Evolutionary conservation across 1,140 invertebrate genomes (phyloP).

Genomic region (Bombus waltoni): DNA sequence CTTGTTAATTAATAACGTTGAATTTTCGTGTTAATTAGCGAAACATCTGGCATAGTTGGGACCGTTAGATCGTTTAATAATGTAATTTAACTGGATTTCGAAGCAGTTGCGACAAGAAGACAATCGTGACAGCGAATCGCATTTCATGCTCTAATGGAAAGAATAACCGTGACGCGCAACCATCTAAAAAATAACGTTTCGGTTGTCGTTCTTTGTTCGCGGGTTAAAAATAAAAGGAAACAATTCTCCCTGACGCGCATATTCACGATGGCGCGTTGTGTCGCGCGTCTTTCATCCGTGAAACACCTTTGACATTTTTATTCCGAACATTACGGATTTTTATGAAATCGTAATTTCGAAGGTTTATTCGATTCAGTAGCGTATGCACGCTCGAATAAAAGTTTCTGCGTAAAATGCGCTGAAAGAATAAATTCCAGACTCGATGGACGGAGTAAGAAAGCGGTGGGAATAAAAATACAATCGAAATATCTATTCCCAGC

Average conservation of each 20-base stretch:
- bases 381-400: constrained; percentile 13
- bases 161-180: constrained; percentile 1
- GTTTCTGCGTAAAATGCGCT: constrained; percentile 12
- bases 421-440: constrained; percentile 5
- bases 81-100: not conserved
- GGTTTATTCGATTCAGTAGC: constrained; percentile 29
- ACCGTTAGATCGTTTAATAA: not conserved
- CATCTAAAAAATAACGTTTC: not conserved
- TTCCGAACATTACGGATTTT: constrained; percentile 40
- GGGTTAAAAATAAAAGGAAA: constrained; percentile 13
- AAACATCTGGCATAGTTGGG: not conserved
- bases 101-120: not conserved
- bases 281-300: constrained; percentile 34
- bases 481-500: not conserved
- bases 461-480: not conserved
- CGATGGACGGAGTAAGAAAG: not conserved
- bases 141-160: constrained; percentile 18
- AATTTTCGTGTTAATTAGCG: constrained; percentile 19
- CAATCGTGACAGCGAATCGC: constrained; percentile 28
- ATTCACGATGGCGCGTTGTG: constrained; percentile 3
- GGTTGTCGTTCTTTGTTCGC: constrained; percentile 13
- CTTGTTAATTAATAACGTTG: not conserved
- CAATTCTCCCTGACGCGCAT: constrained; percentile 6
- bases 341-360: constrained; percentile 44
- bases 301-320: constrained; percentile 49